Evolutionary conservation across 1,140 invertebrate species (phyloP).

Genomic region (Temnothorax nylanderi): DNA sequence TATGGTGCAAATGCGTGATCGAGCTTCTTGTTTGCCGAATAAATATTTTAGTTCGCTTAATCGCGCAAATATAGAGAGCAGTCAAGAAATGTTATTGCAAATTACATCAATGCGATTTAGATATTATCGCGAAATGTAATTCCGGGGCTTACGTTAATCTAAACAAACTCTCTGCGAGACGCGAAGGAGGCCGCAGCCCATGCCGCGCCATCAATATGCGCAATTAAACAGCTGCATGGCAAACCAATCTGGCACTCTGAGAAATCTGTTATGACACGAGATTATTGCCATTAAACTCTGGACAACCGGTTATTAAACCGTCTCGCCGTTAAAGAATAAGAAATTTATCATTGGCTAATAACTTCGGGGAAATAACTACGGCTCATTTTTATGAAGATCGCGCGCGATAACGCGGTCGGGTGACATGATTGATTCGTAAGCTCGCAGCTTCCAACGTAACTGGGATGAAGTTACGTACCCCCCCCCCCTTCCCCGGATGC

Average conservation of each 20-base stretch:
- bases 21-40: background rate
- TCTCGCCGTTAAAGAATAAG: background rate
- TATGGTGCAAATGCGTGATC: background rate
- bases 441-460: slow-evolving; percentile 9
- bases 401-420: slow-evolving; percentile 14
- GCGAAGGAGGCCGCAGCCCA: background rate
- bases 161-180: background rate
- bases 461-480: slow-evolving; percentile 15
- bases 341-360: slow-evolving; percentile 20
- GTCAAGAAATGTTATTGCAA: slow-evolving; percentile 1
- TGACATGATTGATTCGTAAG: slow-evolving; percentile 46
- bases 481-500: background rate
- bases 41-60: background rate
- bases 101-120: background rate
- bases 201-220: background rate
- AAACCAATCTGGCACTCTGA: background rate
- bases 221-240: background rate
- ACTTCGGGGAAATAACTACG: background rate
- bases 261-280: background rate
- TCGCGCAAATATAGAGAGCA: background rate
- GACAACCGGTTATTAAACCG: slow-evolving; percentile 21
- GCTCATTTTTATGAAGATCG: slow-evolving; percentile 22
- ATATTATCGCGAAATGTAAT: background rate
- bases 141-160: background rate
- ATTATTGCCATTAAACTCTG: slow-evolving; percentile 6